These are phyloP conservation scores for Porites cylindrica DNA, from an alignment of 92 coral and sea anemone species.

Conservation along the genomic window DNA sequence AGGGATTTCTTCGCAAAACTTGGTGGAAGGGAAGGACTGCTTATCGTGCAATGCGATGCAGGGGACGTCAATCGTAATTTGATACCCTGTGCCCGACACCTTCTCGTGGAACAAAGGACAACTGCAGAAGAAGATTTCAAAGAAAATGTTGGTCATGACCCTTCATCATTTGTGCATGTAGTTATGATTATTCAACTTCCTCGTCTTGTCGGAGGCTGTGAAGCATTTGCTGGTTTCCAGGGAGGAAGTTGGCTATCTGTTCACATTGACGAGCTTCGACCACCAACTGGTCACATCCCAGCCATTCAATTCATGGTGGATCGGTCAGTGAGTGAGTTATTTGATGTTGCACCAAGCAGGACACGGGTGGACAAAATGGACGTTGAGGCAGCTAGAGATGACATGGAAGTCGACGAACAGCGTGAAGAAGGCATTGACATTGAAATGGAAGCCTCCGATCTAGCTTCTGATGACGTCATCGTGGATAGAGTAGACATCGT, in stretches of 20 bases:
- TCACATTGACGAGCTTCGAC: slow-evolving; percentile 89
- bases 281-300: slow-evolving; percentile 83
- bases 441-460: slow-evolving; percentile 20
- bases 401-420: slow-evolving; percentile 65
- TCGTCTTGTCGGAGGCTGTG: slow-evolving; percentile 82
- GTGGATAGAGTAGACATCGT: slow-evolving; percentile 63
- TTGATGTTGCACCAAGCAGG: slow-evolving; percentile 63
- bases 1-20: slow-evolving; percentile 81
- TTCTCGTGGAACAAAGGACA: slow-evolving; percentile 75
- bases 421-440: slow-evolving; percentile 14
- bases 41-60: slow-evolving; percentile 84
- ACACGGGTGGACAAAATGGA: slow-evolving; percentile 8
- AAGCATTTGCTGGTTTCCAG: slow-evolving; percentile 85
- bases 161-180: slow-evolving; percentile 67
- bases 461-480: neutral
- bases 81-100: slow-evolving; percentile 91
- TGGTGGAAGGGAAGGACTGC: slow-evolving; percentile 89
- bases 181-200: slow-evolving; percentile 86
- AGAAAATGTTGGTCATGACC: slow-evolving; percentile 13
- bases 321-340: slow-evolving; percentile 84
- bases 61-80: slow-evolving; percentile 78
- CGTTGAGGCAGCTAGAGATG: neutral
- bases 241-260: slow-evolving; percentile 86
- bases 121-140: slow-evolving; percentile 51
- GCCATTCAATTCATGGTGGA: slow-evolving; percentile 77